Percentiles rank a stretch among this genome's conserved stretches.
Evolutionary conservation across 53 echinoderm and acorn worm genomes (phyloP).

Genomic region (Temnopleurus reevesii): DNA sequence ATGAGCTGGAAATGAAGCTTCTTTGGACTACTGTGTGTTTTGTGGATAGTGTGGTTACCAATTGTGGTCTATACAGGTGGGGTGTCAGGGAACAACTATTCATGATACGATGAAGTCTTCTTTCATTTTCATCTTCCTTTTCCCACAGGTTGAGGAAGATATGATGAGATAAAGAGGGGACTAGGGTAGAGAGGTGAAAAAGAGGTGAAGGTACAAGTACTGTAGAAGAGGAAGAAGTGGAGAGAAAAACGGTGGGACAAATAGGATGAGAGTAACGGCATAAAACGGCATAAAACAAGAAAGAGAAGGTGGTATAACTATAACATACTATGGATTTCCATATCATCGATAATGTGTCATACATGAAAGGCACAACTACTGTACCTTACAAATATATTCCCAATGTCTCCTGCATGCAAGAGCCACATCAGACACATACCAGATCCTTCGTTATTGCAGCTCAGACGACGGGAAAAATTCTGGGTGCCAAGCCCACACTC

Average conservation of each 20-base stretch:
- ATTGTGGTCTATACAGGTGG: background rate
- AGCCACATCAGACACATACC: too few species aligned
- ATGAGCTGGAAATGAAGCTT: too few species aligned
- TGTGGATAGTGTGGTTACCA: constrained; percentile 11
- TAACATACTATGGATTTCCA: too few species aligned
- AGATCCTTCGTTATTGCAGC: too few species aligned
- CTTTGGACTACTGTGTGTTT: background rate
- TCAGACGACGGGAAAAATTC: too few species aligned
- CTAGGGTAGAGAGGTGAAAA: background rate
- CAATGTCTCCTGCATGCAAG: too few species aligned
- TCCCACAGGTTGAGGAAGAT: background rate
- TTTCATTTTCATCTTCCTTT: constrained; percentile 31
- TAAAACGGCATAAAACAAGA: too few species aligned
- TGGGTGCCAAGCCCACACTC: too few species aligned
- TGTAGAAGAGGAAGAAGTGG: background rate
- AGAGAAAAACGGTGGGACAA: background rate
- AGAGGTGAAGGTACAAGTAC: background rate
- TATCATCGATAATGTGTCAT: too few species aligned
- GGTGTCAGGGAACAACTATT: constrained; percentile 9
- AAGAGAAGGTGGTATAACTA: too few species aligned
- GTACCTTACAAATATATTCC: too few species aligned
- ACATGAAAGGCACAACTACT: too few species aligned
- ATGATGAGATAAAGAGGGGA: background rate
- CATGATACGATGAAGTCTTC: background rate
- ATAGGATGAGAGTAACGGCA: background rate